Percentiles rank a stretch among this genome's conserved stretches.
Conservation (phyloP, 2,797 vertebrate genomes). For the Centroberyx gerrardi region DNA sequence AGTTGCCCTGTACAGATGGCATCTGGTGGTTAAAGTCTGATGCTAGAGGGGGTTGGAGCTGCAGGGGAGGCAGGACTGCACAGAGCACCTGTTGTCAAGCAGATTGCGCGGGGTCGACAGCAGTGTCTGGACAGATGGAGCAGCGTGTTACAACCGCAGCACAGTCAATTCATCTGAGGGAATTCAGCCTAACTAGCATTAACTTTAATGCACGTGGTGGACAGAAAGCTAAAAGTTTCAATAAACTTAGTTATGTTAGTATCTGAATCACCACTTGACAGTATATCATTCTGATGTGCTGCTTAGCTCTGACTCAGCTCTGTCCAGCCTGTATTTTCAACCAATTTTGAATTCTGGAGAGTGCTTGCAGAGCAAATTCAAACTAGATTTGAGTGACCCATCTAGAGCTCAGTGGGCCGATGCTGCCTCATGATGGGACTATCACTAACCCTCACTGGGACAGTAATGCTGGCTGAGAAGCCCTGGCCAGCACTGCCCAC, state of each 20-base stretch:
- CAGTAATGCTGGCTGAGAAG: background rate
- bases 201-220: background rate
- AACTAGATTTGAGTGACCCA: no score
- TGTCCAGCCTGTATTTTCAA: no score
- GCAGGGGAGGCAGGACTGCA: background rate
- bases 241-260: background rate
- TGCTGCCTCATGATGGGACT: no score
- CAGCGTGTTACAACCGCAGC: background rate
- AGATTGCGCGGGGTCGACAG: constrained; percentile 7
- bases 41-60: background rate
- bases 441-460: no score
- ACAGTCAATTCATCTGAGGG: background rate
- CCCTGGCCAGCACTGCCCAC: background rate
- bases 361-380: no score
- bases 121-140: constrained; percentile 10
- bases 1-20: constrained; percentile 50
- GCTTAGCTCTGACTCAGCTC: no score
- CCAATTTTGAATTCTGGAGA: no score
- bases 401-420: no score
- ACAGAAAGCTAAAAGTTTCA: background rate
- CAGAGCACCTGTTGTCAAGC: constrained; percentile 41
- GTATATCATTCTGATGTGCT: no score
- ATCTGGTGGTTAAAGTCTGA: constrained; percentile 19
- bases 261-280: no score
- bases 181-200: background rate